Percentiles rank a stretch among this genome's conserved stretches.
Conservation (phyloP, 2,797 vertebrate species). For the Myotis myotis region DNA sequence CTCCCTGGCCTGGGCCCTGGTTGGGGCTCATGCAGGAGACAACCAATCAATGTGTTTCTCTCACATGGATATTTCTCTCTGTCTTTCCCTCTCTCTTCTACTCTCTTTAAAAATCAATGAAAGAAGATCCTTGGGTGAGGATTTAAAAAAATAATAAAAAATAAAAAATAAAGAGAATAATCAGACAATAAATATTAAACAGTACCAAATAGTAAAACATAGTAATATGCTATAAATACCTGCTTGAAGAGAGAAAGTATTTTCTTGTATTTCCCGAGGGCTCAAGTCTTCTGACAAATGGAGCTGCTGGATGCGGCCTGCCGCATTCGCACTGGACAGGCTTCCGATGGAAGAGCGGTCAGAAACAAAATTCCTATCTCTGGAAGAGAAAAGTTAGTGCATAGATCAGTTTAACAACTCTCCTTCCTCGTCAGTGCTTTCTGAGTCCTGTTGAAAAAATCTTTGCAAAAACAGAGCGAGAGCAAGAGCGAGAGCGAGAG, state of each 20-base stretch:
- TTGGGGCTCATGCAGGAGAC: too few species aligned
- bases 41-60: too few species aligned
- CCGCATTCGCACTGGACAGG: slow-evolving; percentile 89
- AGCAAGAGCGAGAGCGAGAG: not conserved
- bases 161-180: not conserved
- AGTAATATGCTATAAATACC: slow-evolving; percentile 77
- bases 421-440: not conserved
- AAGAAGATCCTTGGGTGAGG: too few species aligned
- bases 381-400: slow-evolving; percentile 67
- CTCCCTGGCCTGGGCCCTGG: too few species aligned
- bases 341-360: slow-evolving; percentile 87
- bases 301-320: slow-evolving; percentile 86
- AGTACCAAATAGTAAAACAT: not conserved
- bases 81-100: too few species aligned
- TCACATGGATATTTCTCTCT: too few species aligned
- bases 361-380: slow-evolving; percentile 88
- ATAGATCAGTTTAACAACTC: not conserved
- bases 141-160: too few species aligned
- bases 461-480: not conserved
- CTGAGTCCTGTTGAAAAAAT: not conserved
- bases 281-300: slow-evolving; percentile 85
- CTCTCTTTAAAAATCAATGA: too few species aligned
- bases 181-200: not conserved
- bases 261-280: slow-evolving; percentile 88
- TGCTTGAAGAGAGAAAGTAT: slow-evolving; percentile 88